Percentiles rank a stretch among this genome's conserved stretches.
Conservation (phyloP, 2,888 invertebrate genomes). For the Himalopsyche anomala region DNA sequence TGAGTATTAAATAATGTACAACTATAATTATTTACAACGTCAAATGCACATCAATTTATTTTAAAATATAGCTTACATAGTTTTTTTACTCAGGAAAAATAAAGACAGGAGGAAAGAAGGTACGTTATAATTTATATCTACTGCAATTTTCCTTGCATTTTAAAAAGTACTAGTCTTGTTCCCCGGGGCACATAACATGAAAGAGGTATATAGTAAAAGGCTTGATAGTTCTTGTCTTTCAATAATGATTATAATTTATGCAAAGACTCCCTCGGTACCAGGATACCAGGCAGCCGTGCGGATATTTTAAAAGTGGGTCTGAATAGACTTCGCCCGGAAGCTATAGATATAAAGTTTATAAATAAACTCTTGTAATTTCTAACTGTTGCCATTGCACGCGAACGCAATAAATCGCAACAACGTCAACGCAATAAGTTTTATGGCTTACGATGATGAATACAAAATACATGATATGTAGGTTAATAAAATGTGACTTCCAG, state of each 20-base stretch:
- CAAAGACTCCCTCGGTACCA: conserved; percentile 58
- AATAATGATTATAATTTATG: conserved; percentile 63
- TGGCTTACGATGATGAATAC: conserved; percentile 57
- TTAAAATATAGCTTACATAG: neutral
- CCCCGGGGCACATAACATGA: conserved; percentile 51
- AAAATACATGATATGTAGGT: conserved; percentile 60
- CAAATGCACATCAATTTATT: conserved; percentile 1
- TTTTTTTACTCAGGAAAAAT: neutral
- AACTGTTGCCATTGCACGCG: conserved; percentile 61
- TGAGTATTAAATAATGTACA: too few species aligned
- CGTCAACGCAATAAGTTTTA: conserved; percentile 59
- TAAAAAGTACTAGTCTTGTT: neutral
- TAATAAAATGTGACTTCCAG: conserved; percentile 62
- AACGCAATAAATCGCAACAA: conserved; percentile 60
- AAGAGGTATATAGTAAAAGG: conserved; percentile 45
- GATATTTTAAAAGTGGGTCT: conserved; percentile 47
- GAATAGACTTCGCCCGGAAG: conserved; percentile 61
- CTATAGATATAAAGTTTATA: conserved; percentile 56
- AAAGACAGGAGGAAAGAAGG: neutral
- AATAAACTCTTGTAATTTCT: conserved; percentile 59
- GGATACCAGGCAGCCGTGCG: conserved; percentile 53
- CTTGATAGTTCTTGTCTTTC: conserved; percentile 51
- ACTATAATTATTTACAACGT: neutral
- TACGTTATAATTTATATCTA: neutral
- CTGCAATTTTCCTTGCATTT: conserved; percentile 23